Evolutionary conservation across 2,888 invertebrate species (phyloP), one percentile per base, ranked within the genome.

Genomic region (Macaria liturata): DNA sequence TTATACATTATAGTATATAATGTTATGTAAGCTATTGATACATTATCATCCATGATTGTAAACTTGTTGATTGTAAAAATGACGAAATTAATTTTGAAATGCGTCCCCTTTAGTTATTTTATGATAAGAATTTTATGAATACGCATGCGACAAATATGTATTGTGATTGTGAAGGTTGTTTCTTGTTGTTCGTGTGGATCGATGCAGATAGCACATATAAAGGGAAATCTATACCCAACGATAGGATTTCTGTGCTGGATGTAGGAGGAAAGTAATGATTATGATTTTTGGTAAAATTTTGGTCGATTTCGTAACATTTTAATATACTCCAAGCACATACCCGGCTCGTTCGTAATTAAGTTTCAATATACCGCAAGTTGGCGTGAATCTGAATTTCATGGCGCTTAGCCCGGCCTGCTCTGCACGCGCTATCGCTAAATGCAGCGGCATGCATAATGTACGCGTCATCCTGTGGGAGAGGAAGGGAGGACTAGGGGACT

Each of bases 381-480:
- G 46, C 47, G 47, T 51, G 54, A 59, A 59, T 60, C 43, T 60
- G 55, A 60, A 60, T 56, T 60, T 57, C 57, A 51, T 57, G 48
- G 48, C 46, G 20, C 57, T 57, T 57, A 61, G 51, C 34, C 44
- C 61, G 54, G 50, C 32, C 45, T 42, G 45, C 34, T 7, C 31
- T n/a, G 34, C 61, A 50, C 68, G 65, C 78, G 45, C 37, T 82
- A 82, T 81, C 83, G 75, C 81, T 86, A 84, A 85, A 87, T 81
- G 84, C 84, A 81, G 79, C 65, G 71, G 75, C 77, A 84, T 88
- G 84, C 85, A 88, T 87, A 82, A 88, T 88, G 82, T 81, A 86
- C 81, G 75, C 81, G 86, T 85, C 87, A 87, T 84, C 86, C 34
- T 37, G 7, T 2, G 34, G 8, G 45, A 59, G 61, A 55, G 55